Base-by-base conservation (phyloP, 2,113 vertebrate species). In the Cnemophilus loriae region DNA sequence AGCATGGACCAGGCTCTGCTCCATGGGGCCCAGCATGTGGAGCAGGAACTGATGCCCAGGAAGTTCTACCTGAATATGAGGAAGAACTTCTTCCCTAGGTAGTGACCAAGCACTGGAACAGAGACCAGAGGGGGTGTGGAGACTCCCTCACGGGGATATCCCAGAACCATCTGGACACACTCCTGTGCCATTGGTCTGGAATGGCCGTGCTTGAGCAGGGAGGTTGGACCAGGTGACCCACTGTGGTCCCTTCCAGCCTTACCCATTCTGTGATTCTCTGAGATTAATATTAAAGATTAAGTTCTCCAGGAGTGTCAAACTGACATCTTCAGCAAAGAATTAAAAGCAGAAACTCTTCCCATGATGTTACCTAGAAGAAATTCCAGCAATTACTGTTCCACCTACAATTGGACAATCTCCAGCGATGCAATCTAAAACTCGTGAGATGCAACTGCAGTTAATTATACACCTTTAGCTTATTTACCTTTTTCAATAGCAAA, bases 401-500 rank as follows among this genome's bases (percentile, higher is more conserved):
- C 92, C 84, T 90, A 84, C 57, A n/a, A 74, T 91, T 53, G 60
- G 88, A 77, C 89, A 93, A 71, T 97, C 88, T 97, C 88, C 90
- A 80, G 63, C 21, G 15, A 94, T 96, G 87, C 89, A 81, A 85
- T 93, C 94, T 94, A 85, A 93, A 98, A 95, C 90, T 93, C 84
- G 19, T 87, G 77, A 90, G 55, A 90, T 87, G 93, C 77, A 97
- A 53, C 80, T 89, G 75, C 56, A 85, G 76, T 61, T 97, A 95
- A 87, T 88, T 90, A 94, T 79, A 89, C 95, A 93, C 78, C 73
- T 96, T 89, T 78, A 95, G 91, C 82, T 95, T 98, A 96, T 97
- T 97, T 97, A 96, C 91, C 95, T 97, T 78, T 97, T 96, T 90
- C 89, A 96, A 93, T 63, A 96, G 85, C 95, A 96, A 97, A 93